Percentiles rank a stretch among this genome's conserved stretches.
These are phyloP conservation scores for Atrichornis clamosus DNA, from an alignment of 2,113 vertebrate genomes.

Conservation along the genomic window DNA sequence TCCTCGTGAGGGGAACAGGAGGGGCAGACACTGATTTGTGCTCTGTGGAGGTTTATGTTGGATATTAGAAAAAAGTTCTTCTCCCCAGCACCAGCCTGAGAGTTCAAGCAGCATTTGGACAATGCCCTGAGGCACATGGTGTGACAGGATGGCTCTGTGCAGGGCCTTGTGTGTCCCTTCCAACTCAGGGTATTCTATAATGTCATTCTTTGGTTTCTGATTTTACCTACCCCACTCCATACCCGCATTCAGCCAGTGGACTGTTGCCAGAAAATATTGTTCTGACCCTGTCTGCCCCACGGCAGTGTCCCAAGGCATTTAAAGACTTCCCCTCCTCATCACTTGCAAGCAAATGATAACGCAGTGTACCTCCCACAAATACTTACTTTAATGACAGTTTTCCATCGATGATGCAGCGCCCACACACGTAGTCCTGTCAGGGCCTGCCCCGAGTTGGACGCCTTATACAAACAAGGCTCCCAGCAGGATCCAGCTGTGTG, in stretches of 20 bases:
- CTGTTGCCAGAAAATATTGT: accelerated
- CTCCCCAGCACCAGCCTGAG: not conserved
- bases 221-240: not conserved
- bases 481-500: not conserved
- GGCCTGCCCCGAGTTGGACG: not conserved
- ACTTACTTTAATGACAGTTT: accelerated
- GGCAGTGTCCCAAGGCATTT: accelerated
- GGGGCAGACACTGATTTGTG: not conserved
- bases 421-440: accelerated
- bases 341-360: no score
- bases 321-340: accelerated
- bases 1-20: accelerated
- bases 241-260: no score
- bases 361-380: accelerated
- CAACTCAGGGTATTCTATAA: not conserved
- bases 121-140: no score
- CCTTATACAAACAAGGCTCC: not conserved
- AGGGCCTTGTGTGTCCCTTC: not conserved
- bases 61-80: not conserved
- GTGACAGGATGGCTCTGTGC: no score
- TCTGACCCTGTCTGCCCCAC: accelerated
- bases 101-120: accelerated
- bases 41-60: not conserved
- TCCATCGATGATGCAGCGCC: accelerated
- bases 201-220: not conserved